Evolutionary conservation across 2,888 invertebrate species (phyloP), one percentile per base, ranked within the genome.

Genomic region (Acrobasis suavella): DNA sequence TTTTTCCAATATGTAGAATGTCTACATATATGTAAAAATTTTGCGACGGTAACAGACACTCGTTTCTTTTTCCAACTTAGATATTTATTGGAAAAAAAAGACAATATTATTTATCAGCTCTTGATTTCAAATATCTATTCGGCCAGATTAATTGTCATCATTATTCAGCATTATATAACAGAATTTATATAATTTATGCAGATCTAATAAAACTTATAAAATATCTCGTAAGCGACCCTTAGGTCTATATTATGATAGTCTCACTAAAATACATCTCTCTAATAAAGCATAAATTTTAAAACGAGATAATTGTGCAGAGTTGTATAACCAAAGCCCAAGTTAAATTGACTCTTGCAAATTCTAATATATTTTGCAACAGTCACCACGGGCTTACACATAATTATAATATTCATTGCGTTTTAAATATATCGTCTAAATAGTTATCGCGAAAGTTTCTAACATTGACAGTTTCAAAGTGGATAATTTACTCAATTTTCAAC

Each of bases 331-430:
- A 15, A 9, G 39, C 37, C 51, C 55, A 55, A 55, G 39, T 55
- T 55, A 55, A 39, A 55, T 55, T 55, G 55, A 10, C 39, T 15
- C 39, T 55, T 55, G 38, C 1, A 39, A 55, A 55, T 39, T 55
- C 39, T 37, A 39, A 9, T 55, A 9, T 17, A 55, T 55, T 55
- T 55, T 55, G 39, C 12, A 55, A 12, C 39, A 55, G 38, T 39
- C 39, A 16, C 38, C 15, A 16, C n/a, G 39, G n/a, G 46, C n/a
- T 46, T 46, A n/a, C 46, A 46, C 46, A 46, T 46, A 12, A 46
- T 46, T n/a, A 14, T 14, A 42, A 42, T 42, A 42, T 42, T 42
- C 42, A 46, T 46, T 46, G n/a, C 10, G 46, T 46, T 12, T 46
- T 46, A 46, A 46, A 46, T 46, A 42, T 14, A 46, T 5, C n/a